Percentiles rank a stretch among this genome's conserved stretches.
Conservation (phyloP, 2,888 invertebrate genomes). For the Macaria liturata region DNA sequence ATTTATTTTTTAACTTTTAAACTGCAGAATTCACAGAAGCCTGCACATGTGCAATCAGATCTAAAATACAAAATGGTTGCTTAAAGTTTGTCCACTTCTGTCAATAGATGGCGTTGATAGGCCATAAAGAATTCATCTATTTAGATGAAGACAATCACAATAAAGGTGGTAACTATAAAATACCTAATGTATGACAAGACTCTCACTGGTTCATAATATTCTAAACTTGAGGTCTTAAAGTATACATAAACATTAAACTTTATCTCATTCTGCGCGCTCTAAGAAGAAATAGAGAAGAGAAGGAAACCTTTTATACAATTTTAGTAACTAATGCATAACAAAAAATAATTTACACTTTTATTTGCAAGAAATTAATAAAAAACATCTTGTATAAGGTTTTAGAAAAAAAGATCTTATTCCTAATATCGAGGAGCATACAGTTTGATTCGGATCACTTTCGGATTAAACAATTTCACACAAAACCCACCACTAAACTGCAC, state of each 20-base stretch:
- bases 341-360: background rate
- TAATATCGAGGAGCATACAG: conserved; percentile 30
- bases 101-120: background rate
- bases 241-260: conserved; percentile 27
- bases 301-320: conserved; percentile 45
- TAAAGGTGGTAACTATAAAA: conserved; percentile 37
- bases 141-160: conserved; percentile 5
- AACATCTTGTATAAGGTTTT: conserved; percentile 20
- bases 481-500: no score
- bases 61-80: conserved; percentile 22
- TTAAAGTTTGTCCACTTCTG: conserved; percentile 2
- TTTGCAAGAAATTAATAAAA: conserved; percentile 9
- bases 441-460: no score
- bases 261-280: conserved; percentile 58
- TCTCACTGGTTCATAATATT: conserved; percentile 33
- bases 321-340: conserved; percentile 8
- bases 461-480: no score
- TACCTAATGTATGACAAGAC: conserved; percentile 34
- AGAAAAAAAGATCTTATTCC: conserved; percentile 16
- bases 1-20: conserved; percentile 1
- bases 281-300: conserved; percentile 38
- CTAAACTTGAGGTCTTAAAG: conserved; percentile 30
- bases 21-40: conserved; percentile 20
- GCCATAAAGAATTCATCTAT: no score
- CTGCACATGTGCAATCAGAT: conserved; percentile 30